Percentiles rank a stretch among this genome's conserved stretches.
These are phyloP conservation scores for Dasypogon diadema DNA, from an alignment of 2,888 invertebrate genomes.

Conservation along the genomic window DNA sequence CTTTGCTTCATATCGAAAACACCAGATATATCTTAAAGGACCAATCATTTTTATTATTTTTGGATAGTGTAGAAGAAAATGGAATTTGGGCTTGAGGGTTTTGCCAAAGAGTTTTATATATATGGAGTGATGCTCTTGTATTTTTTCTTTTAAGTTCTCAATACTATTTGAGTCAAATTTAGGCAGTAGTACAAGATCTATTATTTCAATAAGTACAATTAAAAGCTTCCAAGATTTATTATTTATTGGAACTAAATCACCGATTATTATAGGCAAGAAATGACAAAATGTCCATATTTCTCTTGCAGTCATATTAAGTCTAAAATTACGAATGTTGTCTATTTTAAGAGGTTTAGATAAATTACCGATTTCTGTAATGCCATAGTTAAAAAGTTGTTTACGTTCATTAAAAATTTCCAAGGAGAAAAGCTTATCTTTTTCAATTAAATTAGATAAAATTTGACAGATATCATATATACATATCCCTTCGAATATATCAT, in stretches of 20 bases:
- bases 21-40: conserved; percentile 50
- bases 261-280: conserved; percentile 53
- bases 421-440: conserved; percentile 28
- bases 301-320: conserved; percentile 11
- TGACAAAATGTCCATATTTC: conserved; percentile 54
- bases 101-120: conserved; percentile 43
- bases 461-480: neutral
- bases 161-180: conserved; percentile 5
- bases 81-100: conserved; percentile 50
- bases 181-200: conserved; percentile 18
- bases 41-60: conserved; percentile 45
- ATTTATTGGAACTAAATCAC: conserved; percentile 38
- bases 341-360: conserved; percentile 8
- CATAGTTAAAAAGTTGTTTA: conserved; percentile 24
- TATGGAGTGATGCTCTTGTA: conserved; percentile 32
- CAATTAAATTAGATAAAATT: neutral
- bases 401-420: conserved; percentile 15
- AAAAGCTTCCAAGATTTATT: conserved; percentile 31
- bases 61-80: conserved; percentile 39
- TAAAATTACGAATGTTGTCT: neutral
- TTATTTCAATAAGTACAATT: neutral
- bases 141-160: neutral
- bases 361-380: conserved; percentile 47
- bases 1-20: conserved; percentile 50
- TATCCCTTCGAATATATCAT: neutral